Evolutionary conservation across 2,113 vertebrate genomes (phyloP).

Genomic region (Neodon shergylaensis): DNA sequence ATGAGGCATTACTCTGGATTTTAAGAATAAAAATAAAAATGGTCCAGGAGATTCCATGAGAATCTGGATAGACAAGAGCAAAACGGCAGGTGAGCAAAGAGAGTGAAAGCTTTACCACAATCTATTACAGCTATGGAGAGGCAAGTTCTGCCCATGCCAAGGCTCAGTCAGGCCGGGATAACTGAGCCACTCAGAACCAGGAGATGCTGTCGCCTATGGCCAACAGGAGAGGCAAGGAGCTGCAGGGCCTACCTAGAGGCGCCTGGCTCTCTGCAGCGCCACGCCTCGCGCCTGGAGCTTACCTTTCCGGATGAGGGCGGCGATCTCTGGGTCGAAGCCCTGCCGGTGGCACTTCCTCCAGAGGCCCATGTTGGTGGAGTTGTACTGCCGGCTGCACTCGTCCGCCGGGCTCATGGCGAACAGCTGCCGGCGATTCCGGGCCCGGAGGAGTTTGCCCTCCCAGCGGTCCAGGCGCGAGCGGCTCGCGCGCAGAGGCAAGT

Average conservation of each 20-base stretch:
- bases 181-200: background rate
- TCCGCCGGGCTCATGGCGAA: constrained; percentile 97
- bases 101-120: background rate
- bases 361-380: constrained; percentile 99
- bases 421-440: constrained; percentile 95
- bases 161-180: background rate
- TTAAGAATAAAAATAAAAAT: constrained; percentile 43
- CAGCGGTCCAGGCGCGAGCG: constrained; percentile 92
- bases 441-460: constrained; percentile 94
- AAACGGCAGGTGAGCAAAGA: background rate
- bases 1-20: background rate
- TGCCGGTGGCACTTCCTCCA: constrained; percentile 97
- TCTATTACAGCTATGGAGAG: background rate
- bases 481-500: constrained; percentile 96
- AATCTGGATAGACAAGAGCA: background rate
- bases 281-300: constrained; percentile 74
- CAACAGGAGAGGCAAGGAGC: background rate
- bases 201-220: background rate
- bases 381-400: constrained; percentile 97
- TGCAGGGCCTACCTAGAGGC: background rate
- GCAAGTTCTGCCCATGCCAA: background rate
- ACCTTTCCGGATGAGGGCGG: constrained; percentile 97
- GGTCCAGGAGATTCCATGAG: background rate
- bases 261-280: constrained; percentile 56
- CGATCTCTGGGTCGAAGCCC: constrained; percentile 95